Conservation (phyloP, 2,888 invertebrate genomes). For the Apoda limacodes region DNA sequence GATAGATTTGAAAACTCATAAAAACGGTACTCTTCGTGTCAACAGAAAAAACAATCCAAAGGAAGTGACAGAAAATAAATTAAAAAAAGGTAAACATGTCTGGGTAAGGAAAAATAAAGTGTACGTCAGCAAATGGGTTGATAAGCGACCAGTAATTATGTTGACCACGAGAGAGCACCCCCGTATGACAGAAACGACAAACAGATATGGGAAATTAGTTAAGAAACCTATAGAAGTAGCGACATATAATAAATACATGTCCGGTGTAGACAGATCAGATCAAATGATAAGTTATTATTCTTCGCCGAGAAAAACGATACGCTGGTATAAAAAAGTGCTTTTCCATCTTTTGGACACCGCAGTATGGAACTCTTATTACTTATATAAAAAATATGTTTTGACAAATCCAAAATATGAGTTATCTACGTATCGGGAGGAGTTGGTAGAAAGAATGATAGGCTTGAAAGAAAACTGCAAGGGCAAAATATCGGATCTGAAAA, state of each 20-base stretch:
- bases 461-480: no score
- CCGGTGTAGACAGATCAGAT: slow-evolving; percentile 15
- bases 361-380: no score
- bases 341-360: no score
- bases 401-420: no score
- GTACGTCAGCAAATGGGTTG: slow-evolving; percentile 14
- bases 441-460: no score
- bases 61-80: slow-evolving; percentile 6
- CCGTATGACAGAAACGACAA: slow-evolving; percentile 6
- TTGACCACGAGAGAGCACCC: slow-evolving; percentile 15
- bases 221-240: slow-evolving; percentile 11
- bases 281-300: slow-evolving; percentile 19
- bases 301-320: slow-evolving; percentile 14
- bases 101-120: slow-evolving; percentile 14
- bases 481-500: no score
- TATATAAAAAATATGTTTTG: no score
- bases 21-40: slow-evolving; percentile 12
- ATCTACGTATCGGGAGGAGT: no score
- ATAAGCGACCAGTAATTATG: slow-evolving; percentile 13
- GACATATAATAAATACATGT: slow-evolving; percentile 18
- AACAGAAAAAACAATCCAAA: slow-evolving; percentile 17
- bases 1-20: slow-evolving; percentile 10
- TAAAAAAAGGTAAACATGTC: slow-evolving; percentile 16
- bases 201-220: slow-evolving; percentile 8
- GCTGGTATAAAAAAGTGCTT: no score